These are phyloP conservation scores for Trachelus tabidus DNA, from an alignment of 2,888 invertebrate genomes.

Conservation along the genomic window DNA sequence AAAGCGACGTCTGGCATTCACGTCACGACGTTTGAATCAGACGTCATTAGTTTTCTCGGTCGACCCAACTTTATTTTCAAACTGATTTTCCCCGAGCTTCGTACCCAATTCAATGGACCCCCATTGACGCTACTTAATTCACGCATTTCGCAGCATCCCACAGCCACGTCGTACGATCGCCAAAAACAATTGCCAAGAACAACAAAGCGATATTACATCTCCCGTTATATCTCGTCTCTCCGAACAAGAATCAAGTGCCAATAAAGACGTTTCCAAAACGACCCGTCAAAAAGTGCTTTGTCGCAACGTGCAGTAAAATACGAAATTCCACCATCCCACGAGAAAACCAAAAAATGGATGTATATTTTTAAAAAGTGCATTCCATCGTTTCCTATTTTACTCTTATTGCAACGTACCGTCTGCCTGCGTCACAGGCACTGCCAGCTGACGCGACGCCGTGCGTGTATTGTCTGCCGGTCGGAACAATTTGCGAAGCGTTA, in stretches of 20 bases:
- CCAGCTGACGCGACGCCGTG: neutral
- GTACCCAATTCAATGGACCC: neutral
- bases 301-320: neutral
- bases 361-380: neutral
- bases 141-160: neutral
- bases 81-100: neutral
- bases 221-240: too few species aligned
- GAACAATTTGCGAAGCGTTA: neutral
- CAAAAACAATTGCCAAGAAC: neutral
- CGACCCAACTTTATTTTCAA: constrained; percentile 31
- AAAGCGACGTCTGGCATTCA: neutral
- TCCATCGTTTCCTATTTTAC: neutral
- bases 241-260: neutral
- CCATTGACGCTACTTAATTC: neutral
- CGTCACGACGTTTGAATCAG: constrained; percentile 30
- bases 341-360: neutral
- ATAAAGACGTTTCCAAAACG: neutral
- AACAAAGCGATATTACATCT: too few species aligned
- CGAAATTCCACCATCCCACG: neutral
- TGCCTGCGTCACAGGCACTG: neutral
- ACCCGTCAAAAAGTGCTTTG: neutral
- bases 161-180: neutral
- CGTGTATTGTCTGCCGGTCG: neutral
- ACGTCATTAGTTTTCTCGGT: constrained; percentile 43
- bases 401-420: neutral